Percentiles rank a stretch among this genome's conserved stretches.
These are phyloP conservation scores for Drosophila birchii DNA, from an alignment of 2,888 invertebrate species.

Conservation along the genomic window DNA sequence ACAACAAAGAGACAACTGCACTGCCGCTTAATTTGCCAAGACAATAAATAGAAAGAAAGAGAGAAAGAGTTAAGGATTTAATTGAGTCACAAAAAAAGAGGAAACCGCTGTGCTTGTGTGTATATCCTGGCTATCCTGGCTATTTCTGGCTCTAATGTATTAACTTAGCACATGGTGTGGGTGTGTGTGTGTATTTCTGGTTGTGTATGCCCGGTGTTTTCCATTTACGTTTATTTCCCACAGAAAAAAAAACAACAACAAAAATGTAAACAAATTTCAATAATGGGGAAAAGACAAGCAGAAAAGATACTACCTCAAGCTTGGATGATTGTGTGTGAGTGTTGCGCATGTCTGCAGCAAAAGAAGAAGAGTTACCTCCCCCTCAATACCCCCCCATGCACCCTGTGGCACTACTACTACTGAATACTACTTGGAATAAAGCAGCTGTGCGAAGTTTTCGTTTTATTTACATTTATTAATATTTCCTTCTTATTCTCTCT, in stretches of 20 bases:
- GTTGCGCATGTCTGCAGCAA: slow-evolving; percentile 48
- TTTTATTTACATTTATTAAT: slow-evolving; percentile 48
- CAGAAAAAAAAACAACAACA: neutral
- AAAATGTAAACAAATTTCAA: slow-evolving; percentile 51
- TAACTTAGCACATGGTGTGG: neutral
- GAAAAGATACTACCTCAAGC: slow-evolving; percentile 9
- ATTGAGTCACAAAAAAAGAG: neutral
- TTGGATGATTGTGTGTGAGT: slow-evolving; percentile 14
- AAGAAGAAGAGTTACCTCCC: slow-evolving; percentile 20
- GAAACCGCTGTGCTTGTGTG: neutral
- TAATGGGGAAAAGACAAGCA: slow-evolving; percentile 37
- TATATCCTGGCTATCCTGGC: neutral
- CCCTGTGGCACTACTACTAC: neutral
- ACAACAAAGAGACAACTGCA: too few relatives aligned
- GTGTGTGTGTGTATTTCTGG: slow-evolving; percentile 9
- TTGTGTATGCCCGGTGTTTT: slow-evolving; percentile 13
- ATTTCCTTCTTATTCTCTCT: slow-evolving; percentile 9
- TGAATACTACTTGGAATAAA: slow-evolving; percentile 22
- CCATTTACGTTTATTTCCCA: slow-evolving; percentile 17
- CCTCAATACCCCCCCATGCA: neutral
- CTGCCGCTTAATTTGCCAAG: neutral
- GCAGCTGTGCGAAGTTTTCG: slow-evolving; percentile 48
- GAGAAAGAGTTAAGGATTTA: neutral
- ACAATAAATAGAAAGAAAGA: neutral
- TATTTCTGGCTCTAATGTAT: neutral